phyloP scores from a whole-genome alignment of 53 echinoderm and acorn worm genomes.

The Temnopleurus reevesii region DNA sequence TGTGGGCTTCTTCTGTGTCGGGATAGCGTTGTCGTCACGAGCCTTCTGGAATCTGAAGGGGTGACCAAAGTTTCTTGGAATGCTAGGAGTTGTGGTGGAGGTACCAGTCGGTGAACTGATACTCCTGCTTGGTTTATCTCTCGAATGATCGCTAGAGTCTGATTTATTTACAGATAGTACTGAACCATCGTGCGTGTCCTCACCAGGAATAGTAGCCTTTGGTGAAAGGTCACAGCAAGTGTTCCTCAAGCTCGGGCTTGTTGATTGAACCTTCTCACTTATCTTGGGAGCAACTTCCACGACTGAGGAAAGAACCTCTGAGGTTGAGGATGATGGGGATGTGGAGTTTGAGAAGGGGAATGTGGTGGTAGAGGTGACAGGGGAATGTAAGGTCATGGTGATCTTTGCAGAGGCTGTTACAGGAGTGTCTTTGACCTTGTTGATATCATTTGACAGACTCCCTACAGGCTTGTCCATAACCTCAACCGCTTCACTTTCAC shows the following conservation, averaged over 20 bases:
- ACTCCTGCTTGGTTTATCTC: not conserved
- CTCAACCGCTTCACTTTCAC: not conserved
- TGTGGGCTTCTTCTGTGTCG: conserved; percentile 18
- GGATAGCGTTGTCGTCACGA: conserved; percentile 43
- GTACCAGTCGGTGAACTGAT: not conserved
- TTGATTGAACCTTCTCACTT: not conserved
- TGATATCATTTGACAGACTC: not conserved
- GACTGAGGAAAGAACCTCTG: conserved; percentile 38
- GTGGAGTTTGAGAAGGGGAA: conserved; percentile 32
- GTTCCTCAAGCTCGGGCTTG: not conserved
- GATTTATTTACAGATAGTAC: conserved; percentile 35
- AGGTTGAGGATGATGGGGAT: conserved; percentile 49
- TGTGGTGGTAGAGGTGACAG: conserved; percentile 45
- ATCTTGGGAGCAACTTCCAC: conserved; percentile 19
- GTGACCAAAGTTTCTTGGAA: conserved; percentile 47
- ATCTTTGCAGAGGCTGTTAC: not conserved
- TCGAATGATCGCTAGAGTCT: not conserved
- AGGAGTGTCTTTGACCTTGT: conserved; percentile 8
- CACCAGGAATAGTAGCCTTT: not conserved
- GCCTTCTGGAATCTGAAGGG: not conserved
- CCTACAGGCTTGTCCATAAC: not conserved
- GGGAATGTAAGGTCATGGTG: conserved; percentile 35
- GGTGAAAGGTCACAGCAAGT: not conserved
- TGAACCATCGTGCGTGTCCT: not conserved
- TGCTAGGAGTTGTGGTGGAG: conserved; percentile 3